Conservation (phyloP, 92 coral and sea anemone species). For the Pocillopora grandis region DNA sequence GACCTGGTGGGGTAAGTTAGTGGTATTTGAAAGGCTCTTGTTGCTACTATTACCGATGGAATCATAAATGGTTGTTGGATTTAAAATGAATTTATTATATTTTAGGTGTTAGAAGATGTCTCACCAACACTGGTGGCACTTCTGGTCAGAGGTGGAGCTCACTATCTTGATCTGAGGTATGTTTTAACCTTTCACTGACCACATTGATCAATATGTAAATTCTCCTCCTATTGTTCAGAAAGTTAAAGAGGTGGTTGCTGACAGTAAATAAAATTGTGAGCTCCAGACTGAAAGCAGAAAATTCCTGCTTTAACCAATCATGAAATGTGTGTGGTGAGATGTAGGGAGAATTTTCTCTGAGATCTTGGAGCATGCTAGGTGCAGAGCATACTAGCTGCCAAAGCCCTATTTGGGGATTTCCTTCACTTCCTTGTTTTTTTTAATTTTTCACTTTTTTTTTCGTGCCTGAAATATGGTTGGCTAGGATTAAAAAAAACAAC, state of each 20-base stretch:
- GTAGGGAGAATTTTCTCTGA: no score
- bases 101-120: slow-evolving; percentile 73
- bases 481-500: no score
- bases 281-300: no score
- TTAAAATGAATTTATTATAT: background rate
- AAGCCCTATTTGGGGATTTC: no score
- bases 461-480: no score
- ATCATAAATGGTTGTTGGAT: background rate
- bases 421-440: no score
- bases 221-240: background rate
- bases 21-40: background rate
- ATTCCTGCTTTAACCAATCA: no score
- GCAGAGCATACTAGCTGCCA: no score
- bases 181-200: background rate
- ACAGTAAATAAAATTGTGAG: background rate
- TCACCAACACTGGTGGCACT: slow-evolving; percentile 90
- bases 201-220: no score
- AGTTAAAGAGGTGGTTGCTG: background rate
- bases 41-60: background rate
- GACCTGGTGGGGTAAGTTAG: background rate
- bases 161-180: slow-evolving; percentile 91
- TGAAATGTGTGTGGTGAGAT: no score
- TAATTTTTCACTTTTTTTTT: no score
- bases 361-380: no score
- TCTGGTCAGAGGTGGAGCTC: slow-evolving; percentile 89